Evolutionary conservation across 2,113 vertebrate genomes (phyloP).

Genomic region (Pantherophis guttatus): DNA sequence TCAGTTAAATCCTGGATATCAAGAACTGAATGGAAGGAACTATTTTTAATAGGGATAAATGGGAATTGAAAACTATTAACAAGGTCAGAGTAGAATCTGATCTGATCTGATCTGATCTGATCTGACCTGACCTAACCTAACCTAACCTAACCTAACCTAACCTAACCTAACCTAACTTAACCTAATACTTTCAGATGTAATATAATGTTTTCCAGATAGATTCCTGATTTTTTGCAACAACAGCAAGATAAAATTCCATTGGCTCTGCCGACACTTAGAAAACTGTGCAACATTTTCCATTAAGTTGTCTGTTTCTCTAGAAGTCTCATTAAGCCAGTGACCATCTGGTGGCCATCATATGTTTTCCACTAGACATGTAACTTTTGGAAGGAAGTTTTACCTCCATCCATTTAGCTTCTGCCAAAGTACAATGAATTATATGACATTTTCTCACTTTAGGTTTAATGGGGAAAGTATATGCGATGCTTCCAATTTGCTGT

Average conservation of each 20-base stretch:
- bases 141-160: too few species aligned
- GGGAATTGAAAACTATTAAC: not conserved
- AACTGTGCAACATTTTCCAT: not conserved
- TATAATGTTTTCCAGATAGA: not conserved
- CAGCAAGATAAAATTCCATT: not conserved
- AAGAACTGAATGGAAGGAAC: not conserved
- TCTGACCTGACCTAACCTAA: too few species aligned
- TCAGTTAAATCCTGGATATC: not conserved
- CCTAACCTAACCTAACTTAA: too few species aligned
- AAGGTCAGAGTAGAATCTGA: too few species aligned
- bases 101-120: too few species aligned
- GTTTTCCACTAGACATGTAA: too few species aligned
- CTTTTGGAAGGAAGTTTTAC: too few species aligned
- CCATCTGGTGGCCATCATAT: not conserved
- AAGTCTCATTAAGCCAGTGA: not conserved
- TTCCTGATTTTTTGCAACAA: not conserved
- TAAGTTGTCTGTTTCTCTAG: not conserved
- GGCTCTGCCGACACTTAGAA: not conserved
- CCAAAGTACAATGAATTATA: not conserved
- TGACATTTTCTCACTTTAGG: not conserved
- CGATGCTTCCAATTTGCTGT: not conserved
- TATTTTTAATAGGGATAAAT: not conserved
- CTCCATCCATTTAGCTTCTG: not conserved
- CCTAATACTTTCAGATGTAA: too few species aligned
- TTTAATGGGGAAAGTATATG: not conserved